Conservation (phyloP, 2,888 invertebrate genomes). For the Synergus laeviventris region DNA sequence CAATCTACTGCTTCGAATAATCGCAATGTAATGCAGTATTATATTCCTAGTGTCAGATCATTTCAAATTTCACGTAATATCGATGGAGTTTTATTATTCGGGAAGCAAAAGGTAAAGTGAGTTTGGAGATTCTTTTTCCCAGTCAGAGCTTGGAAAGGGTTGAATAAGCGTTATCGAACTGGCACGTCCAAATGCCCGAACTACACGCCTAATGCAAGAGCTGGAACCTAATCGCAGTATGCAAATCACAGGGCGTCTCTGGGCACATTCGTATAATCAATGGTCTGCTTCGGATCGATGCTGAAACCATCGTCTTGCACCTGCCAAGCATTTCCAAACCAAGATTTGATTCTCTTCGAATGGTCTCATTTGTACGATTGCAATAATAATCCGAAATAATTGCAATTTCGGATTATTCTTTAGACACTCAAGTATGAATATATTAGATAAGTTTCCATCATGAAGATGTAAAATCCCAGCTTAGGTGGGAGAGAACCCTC, state of each 20-base stretch:
- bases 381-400: not conserved
- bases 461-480: not conserved
- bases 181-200: slow-evolving; percentile 60
- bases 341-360: slow-evolving; percentile 13
- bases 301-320: slow-evolving; percentile 51
- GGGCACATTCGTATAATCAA: slow-evolving; percentile 66
- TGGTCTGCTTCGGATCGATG: slow-evolving; percentile 60
- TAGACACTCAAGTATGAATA: not conserved
- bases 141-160: slow-evolving; percentile 18
- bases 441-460: not conserved
- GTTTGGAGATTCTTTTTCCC: slow-evolving; percentile 6
- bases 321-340: slow-evolving; percentile 38
- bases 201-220: slow-evolving; percentile 62
- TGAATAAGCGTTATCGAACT: slow-evolving; percentile 56
- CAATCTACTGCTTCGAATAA: not conserved
- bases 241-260: slow-evolving; percentile 66
- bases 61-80: slow-evolving; percentile 15
- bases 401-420: not conserved
- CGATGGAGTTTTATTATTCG: not conserved
- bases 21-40: not conserved
- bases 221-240: slow-evolving; percentile 67
- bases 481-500: not conserved
- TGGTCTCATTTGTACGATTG: not conserved
- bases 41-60: not conserved
- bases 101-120: not conserved